Evolutionary conservation across 2,888 invertebrate species (phyloP), one percentile per base, ranked within the genome.

Genomic region (Eupeodes luniger): DNA sequence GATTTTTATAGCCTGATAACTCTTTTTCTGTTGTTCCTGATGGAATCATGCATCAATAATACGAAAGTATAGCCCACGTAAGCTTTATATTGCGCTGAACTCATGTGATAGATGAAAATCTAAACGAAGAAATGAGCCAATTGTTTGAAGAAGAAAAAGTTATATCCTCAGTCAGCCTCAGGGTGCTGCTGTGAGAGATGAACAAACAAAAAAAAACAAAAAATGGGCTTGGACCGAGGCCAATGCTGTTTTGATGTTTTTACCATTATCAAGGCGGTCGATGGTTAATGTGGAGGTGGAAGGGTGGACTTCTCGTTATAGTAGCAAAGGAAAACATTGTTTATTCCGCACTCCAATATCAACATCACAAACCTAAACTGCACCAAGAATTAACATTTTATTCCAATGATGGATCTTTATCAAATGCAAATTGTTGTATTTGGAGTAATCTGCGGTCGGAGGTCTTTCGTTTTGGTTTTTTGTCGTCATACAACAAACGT

Each of bases 351-450:
- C 40, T 64, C 11, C 44, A 34, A 49, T 59, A 69, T 19, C 72
- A 44, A n/a, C n/a, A 61, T 66, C 64, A 53, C 27, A 27, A 27
- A 19, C 1, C 27, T 27, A 1, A 84, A 74, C 77, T 76, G 77
- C 14, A 74, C 12, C 40, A 36, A 62, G 84, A 88, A 88, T 88
- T 88, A 88, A 85, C 88, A 88, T 88, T 88, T 88, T 85, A 88
- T 88, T 85, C 81, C 88, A 88, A 81, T 85, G 88, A 88, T 88
- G 88, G 88, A 88, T 88, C 81, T 78, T 88, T 88, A 88, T 88
- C 88, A 85, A 85, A 88, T 85, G 85, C 78, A 85, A 88, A 88
- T 81, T 81, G 88, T 88, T 88, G 85, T 88, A 88, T 88, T 88
- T 88, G 85, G 85, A 88, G 88, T 88, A 88, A 88, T 85, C 88